Evolutionary conservation across 2,888 invertebrate genomes (phyloP), one percentile per base, ranked within the genome.

Genomic region (Macrosoma leucophasiata): DNA sequence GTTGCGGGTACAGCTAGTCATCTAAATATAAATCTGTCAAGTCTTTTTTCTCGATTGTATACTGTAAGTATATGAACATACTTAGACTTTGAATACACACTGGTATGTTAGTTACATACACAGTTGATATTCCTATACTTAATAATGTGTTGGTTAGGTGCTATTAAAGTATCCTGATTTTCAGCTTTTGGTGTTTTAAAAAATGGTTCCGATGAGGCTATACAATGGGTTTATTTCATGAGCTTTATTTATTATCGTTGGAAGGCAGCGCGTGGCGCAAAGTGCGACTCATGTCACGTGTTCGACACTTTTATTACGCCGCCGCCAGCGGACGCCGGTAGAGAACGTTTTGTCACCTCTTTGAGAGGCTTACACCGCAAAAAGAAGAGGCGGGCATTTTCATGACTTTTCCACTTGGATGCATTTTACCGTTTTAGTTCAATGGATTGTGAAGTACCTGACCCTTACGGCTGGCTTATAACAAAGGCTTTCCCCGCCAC

Each of bases 321-420:
- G 47, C 55, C 52, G 46, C 50, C 48, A 55, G 49, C 45, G 9
- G 4, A 53, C 56, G 56, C 52, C 54, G 31, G 30, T 12, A 41
- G 27, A 53, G 50, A 60, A 46, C 66, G 61, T 66, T 72, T 72
- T 73, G 68, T 68, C 70, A 71, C 66, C 62, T 66, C 57, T 69
- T 68, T 62, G 60, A 70, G 63, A 65, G 62, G 53, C 62, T 69
- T 62, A 62, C 59, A 51, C 48, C 48, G 57, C 61, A 64, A 61
- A 55, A 67, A 64, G 58, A 58, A 58, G 55, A 62, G 56, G 60
- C 60, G 13, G 29, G 57, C 68, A 69, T 69, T 71, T 68, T 67
- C 67, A 67, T 66, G 66, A 67, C 63, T 63, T 69, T 72, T 72
- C 68, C 64, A 66, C 57, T 57, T 60, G 59, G 58, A 64, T 69